Conservation (phyloP, 2,888 invertebrate genomes). For the Metacarcinus magister region DNA sequence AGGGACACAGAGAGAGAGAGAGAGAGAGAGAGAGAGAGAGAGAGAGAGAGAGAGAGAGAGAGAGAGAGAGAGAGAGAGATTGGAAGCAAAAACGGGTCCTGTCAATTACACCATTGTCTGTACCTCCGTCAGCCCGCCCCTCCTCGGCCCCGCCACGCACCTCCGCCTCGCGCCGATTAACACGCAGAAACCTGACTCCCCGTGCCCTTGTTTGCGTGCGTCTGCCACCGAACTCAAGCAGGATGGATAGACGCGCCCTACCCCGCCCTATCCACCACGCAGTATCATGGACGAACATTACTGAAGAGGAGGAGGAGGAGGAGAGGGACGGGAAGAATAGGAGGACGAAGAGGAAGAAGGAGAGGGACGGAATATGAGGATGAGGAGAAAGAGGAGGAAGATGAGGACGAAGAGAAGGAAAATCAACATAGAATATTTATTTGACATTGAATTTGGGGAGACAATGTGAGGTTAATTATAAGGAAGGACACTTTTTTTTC, state of each 20-base stretch:
- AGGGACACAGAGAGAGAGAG: neutral
- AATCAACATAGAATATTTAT: neutral
- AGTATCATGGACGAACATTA: neutral
- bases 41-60: slow-evolving; percentile 61
- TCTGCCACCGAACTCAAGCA: slow-evolving; percentile 45
- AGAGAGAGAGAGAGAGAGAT: slow-evolving; percentile 33
- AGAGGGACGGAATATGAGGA: neutral
- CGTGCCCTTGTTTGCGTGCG: slow-evolving; percentile 7
- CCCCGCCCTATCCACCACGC: neutral
- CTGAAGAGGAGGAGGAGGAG: neutral
- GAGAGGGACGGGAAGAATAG: neutral
- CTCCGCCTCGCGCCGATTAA: slow-evolving; percentile 38
- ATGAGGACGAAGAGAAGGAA: neutral
- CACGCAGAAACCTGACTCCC: neutral
- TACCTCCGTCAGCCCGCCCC: neutral
- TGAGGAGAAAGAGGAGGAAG: neutral
- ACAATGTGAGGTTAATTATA: neutral
- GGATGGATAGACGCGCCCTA: slow-evolving; percentile 37
- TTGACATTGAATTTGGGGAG: neutral
- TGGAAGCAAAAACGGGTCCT: neutral
- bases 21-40: slow-evolving; percentile 46
- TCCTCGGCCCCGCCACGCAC: neutral
- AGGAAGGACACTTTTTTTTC: neutral
- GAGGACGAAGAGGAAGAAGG: neutral
- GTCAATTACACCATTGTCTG: slow-evolving; percentile 31